A percentile compares a stretch with the other conserved stretches of the same genome.
These are phyloP conservation scores for Aleiodes testaceus DNA, from an alignment of 2,888 invertebrate species.

Conservation along the genomic window DNA sequence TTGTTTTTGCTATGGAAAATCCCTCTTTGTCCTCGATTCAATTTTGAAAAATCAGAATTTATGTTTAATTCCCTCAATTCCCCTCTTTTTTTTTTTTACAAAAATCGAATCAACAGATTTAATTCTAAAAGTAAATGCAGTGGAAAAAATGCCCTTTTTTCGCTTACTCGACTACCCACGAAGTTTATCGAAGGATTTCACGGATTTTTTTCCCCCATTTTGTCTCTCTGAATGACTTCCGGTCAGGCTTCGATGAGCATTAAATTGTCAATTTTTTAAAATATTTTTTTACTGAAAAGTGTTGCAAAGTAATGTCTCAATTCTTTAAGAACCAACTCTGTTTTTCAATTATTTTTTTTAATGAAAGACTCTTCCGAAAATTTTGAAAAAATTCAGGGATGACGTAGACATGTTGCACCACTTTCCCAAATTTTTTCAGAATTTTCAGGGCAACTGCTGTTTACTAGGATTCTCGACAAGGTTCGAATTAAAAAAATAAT, in stretches of 20 bases:
- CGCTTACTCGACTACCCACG: conserved; percentile 21
- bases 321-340: too few relatives aligned
- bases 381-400: too few relatives aligned
- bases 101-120: conserved; percentile 4
- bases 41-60: background rate
- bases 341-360: too few relatives aligned
- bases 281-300: conserved; percentile 2
- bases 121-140: background rate
- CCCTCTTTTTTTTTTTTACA: background rate
- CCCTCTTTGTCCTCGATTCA: background rate
- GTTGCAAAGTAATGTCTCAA: conserved; percentile 28
- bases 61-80: too few relatives aligned
- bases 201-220: background rate
- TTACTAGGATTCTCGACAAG: too few relatives aligned
- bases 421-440: too few relatives aligned
- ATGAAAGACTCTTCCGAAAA: too few relatives aligned
- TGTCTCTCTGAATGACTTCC: conserved; percentile 31
- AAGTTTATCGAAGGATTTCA: conserved; percentile 29
- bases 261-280: conserved; percentile 22
- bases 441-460: too few relatives aligned
- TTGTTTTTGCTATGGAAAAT: background rate
- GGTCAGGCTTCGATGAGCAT: conserved; percentile 27
- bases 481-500: conserved; percentile 4
- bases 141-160: background rate
- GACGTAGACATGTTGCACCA: too few relatives aligned